Percentiles rank a stretch among this genome's conserved stretches.
Conservation (phyloP, 2,888 invertebrate species). For the Galerucella pusilla region DNA sequence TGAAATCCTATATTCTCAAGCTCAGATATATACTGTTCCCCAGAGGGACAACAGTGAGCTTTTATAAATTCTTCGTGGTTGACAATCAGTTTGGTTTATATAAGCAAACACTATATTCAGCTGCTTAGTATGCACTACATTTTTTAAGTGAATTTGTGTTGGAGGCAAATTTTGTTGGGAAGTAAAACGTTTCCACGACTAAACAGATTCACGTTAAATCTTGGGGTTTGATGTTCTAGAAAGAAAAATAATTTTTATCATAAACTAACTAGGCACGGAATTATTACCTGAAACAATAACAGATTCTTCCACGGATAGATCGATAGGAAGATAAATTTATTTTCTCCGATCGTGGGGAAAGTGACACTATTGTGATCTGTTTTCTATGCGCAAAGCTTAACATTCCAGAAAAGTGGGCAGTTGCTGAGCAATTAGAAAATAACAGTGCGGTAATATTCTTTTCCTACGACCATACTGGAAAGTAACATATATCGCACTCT, state of each 20-base stretch:
- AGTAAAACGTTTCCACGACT: no score
- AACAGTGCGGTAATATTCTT: neutral
- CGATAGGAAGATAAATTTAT: no score
- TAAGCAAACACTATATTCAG: neutral
- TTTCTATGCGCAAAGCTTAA: neutral
- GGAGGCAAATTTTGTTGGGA: neutral
- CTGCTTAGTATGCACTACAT: neutral
- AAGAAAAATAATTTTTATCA: no score
- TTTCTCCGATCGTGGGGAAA: no score
- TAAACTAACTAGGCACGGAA: no score
- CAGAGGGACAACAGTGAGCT: conserved; percentile 9
- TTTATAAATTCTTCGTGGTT: conserved; percentile 29
- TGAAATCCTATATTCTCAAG: conserved; percentile 32
- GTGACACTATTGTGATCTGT: no score
- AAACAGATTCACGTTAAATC: no score
- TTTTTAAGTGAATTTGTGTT: neutral
- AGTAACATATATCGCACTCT: no score
- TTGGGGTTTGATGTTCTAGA: no score
- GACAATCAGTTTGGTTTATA: conserved; percentile 7
- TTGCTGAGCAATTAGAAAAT: neutral
- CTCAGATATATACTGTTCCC: conserved; percentile 27
- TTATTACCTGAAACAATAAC: no score
- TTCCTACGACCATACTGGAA: no score
- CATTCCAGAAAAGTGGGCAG: neutral
- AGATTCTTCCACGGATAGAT: no score